Conservation (phyloP, 2,888 invertebrate genomes). For the Parasteatoda lunata region DNA sequence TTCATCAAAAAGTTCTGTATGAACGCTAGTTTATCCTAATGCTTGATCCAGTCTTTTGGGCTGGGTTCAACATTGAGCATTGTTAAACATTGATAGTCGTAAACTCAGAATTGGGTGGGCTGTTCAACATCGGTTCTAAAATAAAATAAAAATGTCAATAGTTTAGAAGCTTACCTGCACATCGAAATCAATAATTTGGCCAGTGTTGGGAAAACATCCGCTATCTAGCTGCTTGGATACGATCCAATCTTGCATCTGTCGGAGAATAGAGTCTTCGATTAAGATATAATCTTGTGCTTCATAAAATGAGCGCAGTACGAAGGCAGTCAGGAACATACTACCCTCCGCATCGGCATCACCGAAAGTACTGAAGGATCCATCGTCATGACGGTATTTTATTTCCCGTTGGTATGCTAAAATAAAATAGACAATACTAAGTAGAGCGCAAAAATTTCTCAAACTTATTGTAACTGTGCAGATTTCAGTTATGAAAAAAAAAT, state of each 20-base stretch:
- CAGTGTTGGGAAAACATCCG: slow-evolving; percentile 83
- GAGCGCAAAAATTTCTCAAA: too few relatives aligned
- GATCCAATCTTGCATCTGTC: slow-evolving; percentile 79
- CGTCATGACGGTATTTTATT: slow-evolving; percentile 82
- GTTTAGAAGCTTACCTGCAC: slow-evolving; percentile 20
- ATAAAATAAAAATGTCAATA: too few relatives aligned
- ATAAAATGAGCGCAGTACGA: slow-evolving; percentile 82
- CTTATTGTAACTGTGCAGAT: too few relatives aligned
- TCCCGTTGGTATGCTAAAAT: slow-evolving; percentile 84
- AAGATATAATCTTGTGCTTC: slow-evolving; percentile 78
- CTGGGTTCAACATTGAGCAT: too few relatives aligned
- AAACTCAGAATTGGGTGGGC: too few relatives aligned
- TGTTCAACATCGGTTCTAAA: too few relatives aligned
- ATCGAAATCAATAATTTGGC: slow-evolving; percentile 78
- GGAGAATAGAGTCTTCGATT: slow-evolving; percentile 77
- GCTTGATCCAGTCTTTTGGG: too few relatives aligned
- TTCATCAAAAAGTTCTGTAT: too few relatives aligned
- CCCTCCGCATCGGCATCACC: slow-evolving; percentile 80
- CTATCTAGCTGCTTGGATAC: slow-evolving; percentile 82
- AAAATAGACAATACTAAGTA: too few relatives aligned
- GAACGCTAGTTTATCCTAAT: too few relatives aligned
- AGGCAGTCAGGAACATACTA: slow-evolving; percentile 86
- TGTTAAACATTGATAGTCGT: too few relatives aligned
- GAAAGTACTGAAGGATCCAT: slow-evolving; percentile 89
- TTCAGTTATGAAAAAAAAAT: too few relatives aligned